Base-by-base conservation (phyloP, 2,888 invertebrate species). In the Harpagoxenus sublaevis region DNA sequence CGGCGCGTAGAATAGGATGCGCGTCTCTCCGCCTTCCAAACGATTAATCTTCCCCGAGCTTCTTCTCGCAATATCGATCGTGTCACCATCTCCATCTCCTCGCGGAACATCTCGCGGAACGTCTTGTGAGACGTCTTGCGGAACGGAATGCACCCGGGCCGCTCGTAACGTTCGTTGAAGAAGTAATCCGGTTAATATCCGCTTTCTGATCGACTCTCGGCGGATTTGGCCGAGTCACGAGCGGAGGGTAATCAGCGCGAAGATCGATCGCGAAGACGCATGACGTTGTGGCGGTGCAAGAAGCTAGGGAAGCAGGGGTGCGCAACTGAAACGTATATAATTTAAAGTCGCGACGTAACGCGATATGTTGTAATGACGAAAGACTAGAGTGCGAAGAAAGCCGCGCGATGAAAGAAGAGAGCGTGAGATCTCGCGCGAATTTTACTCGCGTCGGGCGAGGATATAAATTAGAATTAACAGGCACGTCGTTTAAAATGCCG, bases 231-330 rank as follows among this genome's bases (percentile, higher is more conserved):
- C 45, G 35, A 18, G 71, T 31, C 74, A 23, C 60, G 74, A 28
- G 68, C 55, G 31, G 45, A 28, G 60, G 28, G 79, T 48, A 81
- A 81, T 81, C 79, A 79, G 57, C 57, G 57, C 45, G 48, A 60
- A 70, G 79, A 79, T 79, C 79, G 79, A 81, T 81, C 79, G 79
- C 79, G 60, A 71, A 60, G 48, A 81, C 71, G 71, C 71, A 57
- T 71, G 75, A 77, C 51, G 77, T 23, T 9, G 12, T 12, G 18
- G 31, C 15, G 5, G 48, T 51, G 70, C 70, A 39, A 62, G 60
- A 53, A 45, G 45, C 42, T 35, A 45, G 42, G 18, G 18, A 3
- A 42, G 9, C 66, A 71, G 71, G 60, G 66, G 60, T 31, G 79
- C 68, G 57, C 70, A 35, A 68, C 23, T 2, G 39, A 23, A 15